Evolutionary conservation across 2,888 invertebrate species (phyloP), one percentile per base, ranked within the genome.

Genomic region (Harpagoxenus sublaevis): DNA sequence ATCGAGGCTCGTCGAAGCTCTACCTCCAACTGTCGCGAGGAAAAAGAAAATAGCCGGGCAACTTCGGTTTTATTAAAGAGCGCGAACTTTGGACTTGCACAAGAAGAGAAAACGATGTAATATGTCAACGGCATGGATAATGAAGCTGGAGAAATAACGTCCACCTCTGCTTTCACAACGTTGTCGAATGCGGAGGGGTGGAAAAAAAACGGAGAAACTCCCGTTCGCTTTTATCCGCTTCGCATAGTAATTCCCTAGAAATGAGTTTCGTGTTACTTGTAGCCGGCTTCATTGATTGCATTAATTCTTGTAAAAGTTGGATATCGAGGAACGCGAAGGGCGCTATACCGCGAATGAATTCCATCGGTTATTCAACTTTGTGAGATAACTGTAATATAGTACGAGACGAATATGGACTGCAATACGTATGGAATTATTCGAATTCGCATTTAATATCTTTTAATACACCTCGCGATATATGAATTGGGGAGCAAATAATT

Each of bases 101-200:
- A 71, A 81, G 79, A 70, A 81, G 71, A 81, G 68, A 60, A 81
- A 81, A 81, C 79, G 79, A 81, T 81, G 79, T 81, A 81, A 81
- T 81, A 81, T 81, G 79, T 81, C 79, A 81, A 81, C 79, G 79
- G 79, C 79, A 81, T 81, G 79, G 79, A 81, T 81, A 81, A 81
- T 81, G 79, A 81, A 81, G 71, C 71, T n/a, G 57, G 60, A 71
- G 71, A 81, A 81, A 81, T 81, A 81, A 60, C 71, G 79, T 81
- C 60, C 71, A 71, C 48, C 48, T 71, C 68, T 70, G 48, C 79
- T 60, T 60, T 39, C 60, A 28, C 15, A 15, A 28, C 48, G 60
- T 71, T 81, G 79, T 48, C 71, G 70, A 79, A 60, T 51, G 70
- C 48, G 48, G 70, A 4, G 39, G 23, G 15, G n/a, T 15, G 18